Base-by-base conservation (phyloP, 2,797 vertebrate species). In the Rhincodon typus region DNA sequence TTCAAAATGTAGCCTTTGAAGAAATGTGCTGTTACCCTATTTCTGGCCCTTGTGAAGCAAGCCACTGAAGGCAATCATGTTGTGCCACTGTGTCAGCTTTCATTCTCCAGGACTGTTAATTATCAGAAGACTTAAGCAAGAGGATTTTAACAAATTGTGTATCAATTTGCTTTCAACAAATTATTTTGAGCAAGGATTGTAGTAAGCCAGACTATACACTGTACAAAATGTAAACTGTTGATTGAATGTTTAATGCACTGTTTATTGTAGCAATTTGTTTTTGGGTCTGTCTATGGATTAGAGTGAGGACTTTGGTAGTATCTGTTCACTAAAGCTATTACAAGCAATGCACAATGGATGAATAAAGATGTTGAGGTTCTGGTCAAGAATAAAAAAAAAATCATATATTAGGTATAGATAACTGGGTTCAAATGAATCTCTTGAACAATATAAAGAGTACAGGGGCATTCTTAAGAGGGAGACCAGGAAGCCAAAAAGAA, bases 171-270 rank as follows among this genome's bases (percentile, higher is more conserved):
- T 57, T 62, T 66, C 53, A 57, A 34, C 12, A 90, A 90, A 30
- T 17, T 90, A 62, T 90, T 90, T n/a, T 90, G 87, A 90, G 30
- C 87, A 90, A 90, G 53, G 62, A 90, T 66, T n/a, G 23, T 30
- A n/a, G n/a, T 88, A 88, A 57, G 50, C 30, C 27, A 57, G 50
- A 34, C 53, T 27, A 57, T 13, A 13, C 27, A 19, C 30, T 19
- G 82, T 84, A 90, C 27, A 90, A 57, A 62, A 90, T 90, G 53
- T 90, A 17, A 90, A n/a, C 30, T 57, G 8, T 27, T 53, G 50
- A 57, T 46, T 84, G 86, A 88, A 88, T 88, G 30, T 66, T 90
- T 90, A 34, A 90, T 90, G 17, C 19, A n/a, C 87, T 90, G 53
- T 66, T 62, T 90, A n/a, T 90, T 34, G 50, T 90, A 90, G 27